Evolutionary conservation across 1,140 invertebrate species (phyloP).

Genomic region (Mya arenaria): DNA sequence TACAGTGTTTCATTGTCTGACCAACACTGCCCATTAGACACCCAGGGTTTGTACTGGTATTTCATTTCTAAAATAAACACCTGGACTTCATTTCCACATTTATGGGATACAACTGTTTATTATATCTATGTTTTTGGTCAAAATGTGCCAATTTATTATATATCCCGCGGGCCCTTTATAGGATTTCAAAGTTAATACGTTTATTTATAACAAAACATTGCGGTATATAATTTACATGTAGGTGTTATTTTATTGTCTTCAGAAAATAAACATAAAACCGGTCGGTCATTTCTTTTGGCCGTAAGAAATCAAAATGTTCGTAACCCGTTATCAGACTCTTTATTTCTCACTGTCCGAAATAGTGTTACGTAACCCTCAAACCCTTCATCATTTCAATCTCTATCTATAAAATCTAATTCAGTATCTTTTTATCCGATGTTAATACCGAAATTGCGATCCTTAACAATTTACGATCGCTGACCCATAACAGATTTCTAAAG

Average conservation of each 20-base stretch:
- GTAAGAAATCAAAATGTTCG: conserved; percentile 50
- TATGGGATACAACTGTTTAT: conserved; percentile 36
- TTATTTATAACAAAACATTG: conserved; percentile 9
- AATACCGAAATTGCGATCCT: neutral
- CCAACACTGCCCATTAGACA: neutral
- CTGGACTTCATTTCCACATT: conserved; percentile 50
- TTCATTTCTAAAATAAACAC: conserved; percentile 51
- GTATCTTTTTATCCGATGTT: conserved; percentile 22
- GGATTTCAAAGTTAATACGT: conserved; percentile 22
- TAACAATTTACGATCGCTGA: conserved; percentile 18
- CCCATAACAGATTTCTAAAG: conserved; percentile 26
- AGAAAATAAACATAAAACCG: conserved; percentile 18
- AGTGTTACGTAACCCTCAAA: conserved; percentile 30
- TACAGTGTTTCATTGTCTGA: too few relatives aligned
- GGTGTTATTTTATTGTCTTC: conserved; percentile 55
- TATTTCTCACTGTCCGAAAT: conserved; percentile 32
- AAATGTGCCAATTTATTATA: conserved; percentile 36
- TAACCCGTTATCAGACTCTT: conserved; percentile 48
- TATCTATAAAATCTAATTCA: conserved; percentile 38
- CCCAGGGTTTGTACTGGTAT: neutral
- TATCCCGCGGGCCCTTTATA: conserved; percentile 30
- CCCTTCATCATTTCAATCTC: conserved; percentile 29
- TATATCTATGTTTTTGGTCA: conserved; percentile 47
- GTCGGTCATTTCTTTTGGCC: conserved; percentile 43
- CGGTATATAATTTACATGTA: conserved; percentile 50